Evolutionary conservation across 2,113 vertebrate species (phyloP).

Genomic region (Nannobrachium achirus): DNA sequence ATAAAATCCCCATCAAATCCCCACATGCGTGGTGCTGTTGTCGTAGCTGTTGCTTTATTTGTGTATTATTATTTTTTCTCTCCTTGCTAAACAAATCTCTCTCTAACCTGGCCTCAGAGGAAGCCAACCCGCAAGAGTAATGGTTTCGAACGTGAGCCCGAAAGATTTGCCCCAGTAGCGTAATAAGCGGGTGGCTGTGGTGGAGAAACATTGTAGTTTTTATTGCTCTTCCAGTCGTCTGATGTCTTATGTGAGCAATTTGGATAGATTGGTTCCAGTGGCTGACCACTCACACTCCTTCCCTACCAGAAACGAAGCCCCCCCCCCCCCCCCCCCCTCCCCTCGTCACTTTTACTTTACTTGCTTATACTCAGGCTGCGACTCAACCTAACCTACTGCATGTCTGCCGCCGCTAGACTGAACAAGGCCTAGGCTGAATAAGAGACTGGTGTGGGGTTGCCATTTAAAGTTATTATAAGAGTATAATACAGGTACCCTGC

Average conservation of each 20-base stretch:
- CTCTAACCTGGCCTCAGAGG: neutral
- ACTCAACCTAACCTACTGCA: conserved; percentile 13
- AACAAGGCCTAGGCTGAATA: conserved; percentile 18
- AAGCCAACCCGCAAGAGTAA: conserved; percentile 5
- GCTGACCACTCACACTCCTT: conserved; percentile 37
- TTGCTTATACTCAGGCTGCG: conserved; percentile 1
- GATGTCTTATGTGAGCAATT: conserved; percentile 54
- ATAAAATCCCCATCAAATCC: neutral
- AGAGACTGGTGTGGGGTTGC: conserved; percentile 15
- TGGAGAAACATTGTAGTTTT: conserved; percentile 18
- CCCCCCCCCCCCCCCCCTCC: too few relatives aligned
- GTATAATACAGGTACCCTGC: too few relatives aligned
- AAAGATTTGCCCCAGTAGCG: conserved; percentile 14
- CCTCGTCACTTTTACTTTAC: conserved; percentile 40
- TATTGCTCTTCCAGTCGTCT: conserved; percentile 44
- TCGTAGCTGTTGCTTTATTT: neutral
- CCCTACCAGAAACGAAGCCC: too few relatives aligned
- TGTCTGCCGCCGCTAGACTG: conserved; percentile 29
- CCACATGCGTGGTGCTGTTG: neutral
- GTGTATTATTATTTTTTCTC: neutral
- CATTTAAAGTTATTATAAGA: conserved; percentile 14
- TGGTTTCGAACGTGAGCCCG: neutral
- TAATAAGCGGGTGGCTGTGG: conserved; percentile 7
- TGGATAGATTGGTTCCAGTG: conserved; percentile 51
- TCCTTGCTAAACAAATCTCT: too few relatives aligned